Evolutionary conservation across 2,888 invertebrate genomes (phyloP).

Genomic region (Cerceris rybyensis): DNA sequence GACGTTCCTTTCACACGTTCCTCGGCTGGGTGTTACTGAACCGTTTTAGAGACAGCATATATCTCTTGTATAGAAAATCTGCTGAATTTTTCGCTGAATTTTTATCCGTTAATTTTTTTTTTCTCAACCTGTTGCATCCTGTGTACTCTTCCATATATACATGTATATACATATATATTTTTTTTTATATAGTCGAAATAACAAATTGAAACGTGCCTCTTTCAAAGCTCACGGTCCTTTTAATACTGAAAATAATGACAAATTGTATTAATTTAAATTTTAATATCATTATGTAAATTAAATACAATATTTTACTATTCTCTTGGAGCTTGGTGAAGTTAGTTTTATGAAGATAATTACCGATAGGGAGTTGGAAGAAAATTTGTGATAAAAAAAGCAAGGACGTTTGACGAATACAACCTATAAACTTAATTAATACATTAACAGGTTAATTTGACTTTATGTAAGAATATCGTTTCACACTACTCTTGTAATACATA

Average conservation of each 20-base stretch:
- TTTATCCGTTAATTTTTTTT: constrained; percentile 14
- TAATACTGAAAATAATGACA: no score
- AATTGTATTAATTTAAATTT: no score
- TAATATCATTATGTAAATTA: no score
- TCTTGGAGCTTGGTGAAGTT: background rate
- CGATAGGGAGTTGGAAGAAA: background rate
- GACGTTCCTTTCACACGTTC: constrained; percentile 44
- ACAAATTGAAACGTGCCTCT: background rate
- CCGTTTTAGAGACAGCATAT: constrained; percentile 14
- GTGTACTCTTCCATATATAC: background rate
- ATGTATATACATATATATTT: no score
- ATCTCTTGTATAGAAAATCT: constrained; percentile 13
- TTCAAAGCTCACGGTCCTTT: no score
- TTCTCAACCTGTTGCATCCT: constrained; percentile 50
- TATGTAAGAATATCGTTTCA: constrained; percentile 34
- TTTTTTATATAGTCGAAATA: background rate
- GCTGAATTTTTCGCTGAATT: constrained; percentile 17
- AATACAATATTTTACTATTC: no score
- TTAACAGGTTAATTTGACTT: constrained; percentile 45
- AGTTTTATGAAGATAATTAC: background rate
- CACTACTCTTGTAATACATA: constrained; percentile 11
- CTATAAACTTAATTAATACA: constrained; percentile 37
- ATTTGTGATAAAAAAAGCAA: constrained; percentile 20
- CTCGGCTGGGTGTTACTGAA: constrained; percentile 35
- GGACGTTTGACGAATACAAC: constrained; percentile 36